Evolutionary conservation across 1,140 invertebrate species (phyloP).

Genomic region (Dryas iulia): DNA sequence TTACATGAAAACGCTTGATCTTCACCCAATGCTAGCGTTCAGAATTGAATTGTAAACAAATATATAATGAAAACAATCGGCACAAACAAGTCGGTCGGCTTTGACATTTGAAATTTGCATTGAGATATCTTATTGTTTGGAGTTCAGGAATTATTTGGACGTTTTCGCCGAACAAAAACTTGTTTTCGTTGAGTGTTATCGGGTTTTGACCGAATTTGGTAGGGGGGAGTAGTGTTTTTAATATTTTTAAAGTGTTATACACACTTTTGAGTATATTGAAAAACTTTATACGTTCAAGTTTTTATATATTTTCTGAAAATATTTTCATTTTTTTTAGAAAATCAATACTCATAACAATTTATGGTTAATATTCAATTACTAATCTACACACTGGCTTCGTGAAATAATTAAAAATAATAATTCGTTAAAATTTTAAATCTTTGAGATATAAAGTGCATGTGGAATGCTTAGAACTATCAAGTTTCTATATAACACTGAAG

Average conservation of each 20-base stretch:
- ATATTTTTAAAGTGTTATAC: not conserved
- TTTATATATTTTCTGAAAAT: too few species aligned
- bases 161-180: not conserved
- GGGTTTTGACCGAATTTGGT: not conserved
- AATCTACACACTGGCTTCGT: too few species aligned
- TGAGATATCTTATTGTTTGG: conserved; percentile 1
- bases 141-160: not conserved
- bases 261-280: too few species aligned
- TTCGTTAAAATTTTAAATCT: too few species aligned
- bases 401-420: too few species aligned
- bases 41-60: not conserved
- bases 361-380: too few species aligned
- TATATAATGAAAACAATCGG: not conserved
- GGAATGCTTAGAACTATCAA: too few species aligned
- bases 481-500: too few species aligned
- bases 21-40: not conserved
- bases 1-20: not conserved
- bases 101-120: not conserved
- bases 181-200: not conserved
- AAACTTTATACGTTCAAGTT: too few species aligned
- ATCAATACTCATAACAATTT: too few species aligned
- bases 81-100: not conserved
- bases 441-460: too few species aligned
- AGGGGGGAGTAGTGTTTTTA: not conserved
- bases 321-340: too few species aligned